Percentiles rank a stretch among this genome's conserved stretches.
Conservation (phyloP, 2,113 vertebrate species). For the Scatophagus argus region DNA sequence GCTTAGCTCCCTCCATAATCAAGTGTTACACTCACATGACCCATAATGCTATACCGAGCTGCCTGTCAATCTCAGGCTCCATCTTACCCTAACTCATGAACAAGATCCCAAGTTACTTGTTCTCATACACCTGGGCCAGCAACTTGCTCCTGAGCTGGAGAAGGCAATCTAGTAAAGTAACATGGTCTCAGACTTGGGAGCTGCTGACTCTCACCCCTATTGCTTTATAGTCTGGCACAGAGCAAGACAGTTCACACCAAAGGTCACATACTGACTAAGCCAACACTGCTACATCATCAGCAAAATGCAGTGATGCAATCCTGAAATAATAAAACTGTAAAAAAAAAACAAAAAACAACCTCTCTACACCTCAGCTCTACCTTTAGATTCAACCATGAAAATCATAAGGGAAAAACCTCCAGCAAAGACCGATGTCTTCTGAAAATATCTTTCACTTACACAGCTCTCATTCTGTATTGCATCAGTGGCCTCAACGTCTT, state of each 20-base stretch:
- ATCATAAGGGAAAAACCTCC: not conserved
- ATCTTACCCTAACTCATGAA: not conserved
- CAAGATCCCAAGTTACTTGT: conserved; percentile 5
- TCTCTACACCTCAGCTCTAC: not conserved
- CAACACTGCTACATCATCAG: conserved; percentile 14
- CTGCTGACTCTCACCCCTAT: conserved; percentile 17
- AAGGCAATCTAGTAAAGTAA: conserved; percentile 19
- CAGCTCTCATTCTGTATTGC: conserved; percentile 3
- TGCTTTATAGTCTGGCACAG: conserved; percentile 11
- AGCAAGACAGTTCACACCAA: conserved; percentile 11
- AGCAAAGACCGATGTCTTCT: not conserved
- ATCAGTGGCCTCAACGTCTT: not conserved
- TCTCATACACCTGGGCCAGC: not conserved
- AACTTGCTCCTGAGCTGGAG: not conserved
- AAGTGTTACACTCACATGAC: conserved; percentile 7
- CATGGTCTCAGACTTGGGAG: not conserved
- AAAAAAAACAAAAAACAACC: too few species aligned
- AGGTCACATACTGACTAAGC: conserved; percentile 32
- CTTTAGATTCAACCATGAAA: not conserved
- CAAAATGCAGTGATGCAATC: conserved; percentile 4
- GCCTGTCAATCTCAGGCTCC: not conserved
- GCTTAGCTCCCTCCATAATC: not conserved
- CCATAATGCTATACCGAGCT: not conserved
- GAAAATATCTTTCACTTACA: not conserved
- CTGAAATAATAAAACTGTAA: conserved; percentile 3